Percentiles rank a stretch among this genome's conserved stretches.
Conservation (phyloP, 2,113 vertebrate species). For the Notiomystis cincta region DNA sequence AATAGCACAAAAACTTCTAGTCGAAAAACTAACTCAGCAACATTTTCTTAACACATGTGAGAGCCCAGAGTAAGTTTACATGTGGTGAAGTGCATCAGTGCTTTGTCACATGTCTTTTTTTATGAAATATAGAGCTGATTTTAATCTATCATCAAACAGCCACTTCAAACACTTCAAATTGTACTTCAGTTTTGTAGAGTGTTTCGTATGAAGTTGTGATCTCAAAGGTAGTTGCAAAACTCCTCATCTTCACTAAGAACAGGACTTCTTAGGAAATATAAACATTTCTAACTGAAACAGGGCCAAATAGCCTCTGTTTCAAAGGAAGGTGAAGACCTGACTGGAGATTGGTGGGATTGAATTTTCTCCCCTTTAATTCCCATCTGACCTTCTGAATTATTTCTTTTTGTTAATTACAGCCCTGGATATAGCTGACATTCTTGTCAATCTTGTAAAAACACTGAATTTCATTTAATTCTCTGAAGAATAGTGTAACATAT, state of each 20-base stretch:
- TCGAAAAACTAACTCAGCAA: not conserved
- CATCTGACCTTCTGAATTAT: not conserved
- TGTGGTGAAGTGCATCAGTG: not conserved
- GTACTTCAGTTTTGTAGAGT: not conserved
- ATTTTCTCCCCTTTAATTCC: not conserved
- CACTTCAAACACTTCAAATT: too few species aligned
- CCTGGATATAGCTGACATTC: not conserved
- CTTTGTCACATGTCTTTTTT: not conserved
- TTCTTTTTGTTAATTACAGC: not conserved
- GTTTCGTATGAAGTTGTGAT: not conserved
- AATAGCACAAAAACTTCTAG: not conserved
- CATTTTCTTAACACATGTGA: rapidly evolving
- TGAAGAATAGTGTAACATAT: not conserved
- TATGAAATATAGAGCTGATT: not conserved
- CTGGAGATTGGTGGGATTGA: not conserved
- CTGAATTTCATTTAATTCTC: not conserved
- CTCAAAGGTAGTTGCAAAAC: not conserved
- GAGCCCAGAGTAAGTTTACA: not conserved
- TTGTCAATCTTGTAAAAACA: not conserved
- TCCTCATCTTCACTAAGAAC: not conserved
- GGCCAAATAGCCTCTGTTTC: not conserved
- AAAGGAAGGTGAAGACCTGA: not conserved
- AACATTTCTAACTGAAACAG: not conserved
- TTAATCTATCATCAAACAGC: not conserved
- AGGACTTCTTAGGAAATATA: not conserved